Evolutionary conservation across 2,113 vertebrate species (phyloP), one percentile per base, ranked within the genome.

Genomic region (Perca flavescens): DNA sequence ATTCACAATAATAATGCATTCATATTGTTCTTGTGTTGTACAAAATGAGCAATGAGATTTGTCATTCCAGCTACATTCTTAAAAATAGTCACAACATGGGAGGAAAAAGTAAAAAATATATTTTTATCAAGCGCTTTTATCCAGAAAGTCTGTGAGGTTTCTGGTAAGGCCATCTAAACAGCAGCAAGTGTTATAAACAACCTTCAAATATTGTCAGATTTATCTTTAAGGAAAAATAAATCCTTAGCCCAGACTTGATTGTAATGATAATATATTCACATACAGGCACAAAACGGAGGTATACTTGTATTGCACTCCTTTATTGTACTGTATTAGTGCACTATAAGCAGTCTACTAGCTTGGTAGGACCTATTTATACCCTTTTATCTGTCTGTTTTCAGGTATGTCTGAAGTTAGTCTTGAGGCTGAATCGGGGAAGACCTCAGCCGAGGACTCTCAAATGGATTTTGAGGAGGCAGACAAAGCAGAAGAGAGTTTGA

Each of bases 381-480:
- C 36, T 56, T 77, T 25, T 88, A 21, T 93, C 66, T 93, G 78
- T 94, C 83, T 95, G 84, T 86, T 95, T 95, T 77, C 94, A 95
- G 94, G 93, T 85, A 96, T 96, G 95, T 95, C 95, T 92, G 92
- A 95, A 89, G 82, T 93, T 95, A 96, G 94, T 93, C 86, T 95
- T 93, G 93, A 94, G 79, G 85, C 90, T 66, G 91, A 91, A 66
- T 88, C 85, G 60, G 89, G 79, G 80, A 86, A 83, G 83, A 89
- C 77, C 83, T 92, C 88, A 71, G 68, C 89, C 14, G 80, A 93
- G 91, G 90, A 91, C 77, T 87, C 78, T 81, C 91, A 73, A 53
- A 67, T 83, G 86, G 92, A 91, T 75, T 88, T 62, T 87, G 84
- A 86, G 85, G 86, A 90, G 58, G 82, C 68, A 83, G 83, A 84